A percentile compares a stretch with the other conserved stretches of the same genome.
These are phyloP conservation scores for Lates japonicus DNA, from an alignment of 2,797 vertebrate genomes.

Conservation along the genomic window DNA sequence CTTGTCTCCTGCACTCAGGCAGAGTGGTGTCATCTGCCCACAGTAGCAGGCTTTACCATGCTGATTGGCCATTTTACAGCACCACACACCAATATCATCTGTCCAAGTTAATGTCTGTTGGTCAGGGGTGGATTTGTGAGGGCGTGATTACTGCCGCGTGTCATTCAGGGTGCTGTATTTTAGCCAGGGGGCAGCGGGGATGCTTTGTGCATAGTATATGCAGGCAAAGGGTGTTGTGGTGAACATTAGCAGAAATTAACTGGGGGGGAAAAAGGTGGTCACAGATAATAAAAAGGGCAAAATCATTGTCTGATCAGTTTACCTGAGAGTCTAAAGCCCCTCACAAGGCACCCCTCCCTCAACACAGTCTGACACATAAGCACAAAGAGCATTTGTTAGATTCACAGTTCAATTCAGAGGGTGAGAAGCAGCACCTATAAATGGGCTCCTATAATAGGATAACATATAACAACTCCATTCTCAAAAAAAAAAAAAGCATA, in stretches of 20 bases:
- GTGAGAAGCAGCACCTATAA: constrained; percentile 48
- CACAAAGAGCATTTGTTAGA: constrained; percentile 85
- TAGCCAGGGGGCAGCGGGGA: constrained; percentile 55
- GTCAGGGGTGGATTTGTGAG: constrained; percentile 61
- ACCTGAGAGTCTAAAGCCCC: constrained; percentile 86
- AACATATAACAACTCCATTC: constrained; percentile 41
- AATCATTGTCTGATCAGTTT: constrained; percentile 70
- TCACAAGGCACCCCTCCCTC: constrained; percentile 84
- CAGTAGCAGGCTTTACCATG: constrained; percentile 65
- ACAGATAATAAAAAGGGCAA: constrained; percentile 53
- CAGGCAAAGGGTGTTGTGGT: constrained; percentile 70
- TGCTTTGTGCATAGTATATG: constrained; percentile 63
- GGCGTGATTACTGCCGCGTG: constrained; percentile 54
- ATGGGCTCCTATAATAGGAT: constrained; percentile 43
- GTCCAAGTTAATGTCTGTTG: constrained; percentile 52
- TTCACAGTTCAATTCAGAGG: constrained; percentile 64
- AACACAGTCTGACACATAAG: constrained; percentile 84
- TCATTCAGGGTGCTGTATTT: constrained; percentile 58
- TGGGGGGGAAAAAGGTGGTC: constrained; percentile 54
- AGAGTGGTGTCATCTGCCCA: constrained; percentile 78
- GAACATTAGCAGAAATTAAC: constrained; percentile 72
- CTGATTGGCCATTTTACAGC: constrained; percentile 72
- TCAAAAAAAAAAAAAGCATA: constrained; percentile 8
- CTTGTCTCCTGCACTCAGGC: constrained; percentile 75
- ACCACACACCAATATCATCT: constrained; percentile 52